Conservation (phyloP, 2,113 vertebrate species). For the Oreochromis tanganicae region DNA sequence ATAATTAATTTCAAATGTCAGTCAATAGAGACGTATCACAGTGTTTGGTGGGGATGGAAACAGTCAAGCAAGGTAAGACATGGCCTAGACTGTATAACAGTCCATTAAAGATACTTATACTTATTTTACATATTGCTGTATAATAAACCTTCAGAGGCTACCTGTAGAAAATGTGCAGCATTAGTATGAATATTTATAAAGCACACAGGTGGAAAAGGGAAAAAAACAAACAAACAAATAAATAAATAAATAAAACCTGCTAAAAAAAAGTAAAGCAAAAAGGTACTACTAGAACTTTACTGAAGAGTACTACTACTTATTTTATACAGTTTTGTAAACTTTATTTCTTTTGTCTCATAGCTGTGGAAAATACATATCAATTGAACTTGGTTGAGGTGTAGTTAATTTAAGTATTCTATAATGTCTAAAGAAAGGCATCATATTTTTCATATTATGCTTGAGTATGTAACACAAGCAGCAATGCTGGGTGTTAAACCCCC, state of each 20-base stretch:
- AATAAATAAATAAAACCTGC: not conserved
- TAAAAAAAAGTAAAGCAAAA: not conserved
- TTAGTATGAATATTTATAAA: not conserved
- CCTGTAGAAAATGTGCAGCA: not conserved
- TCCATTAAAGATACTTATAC: not conserved
- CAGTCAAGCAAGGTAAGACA: not conserved
- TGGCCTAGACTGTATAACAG: not conserved
- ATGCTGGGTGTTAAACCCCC: not conserved
- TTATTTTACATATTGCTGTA: not conserved
- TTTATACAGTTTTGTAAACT: not conserved
- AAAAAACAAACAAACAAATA: not conserved
- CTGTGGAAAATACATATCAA: not conserved
- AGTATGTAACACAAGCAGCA: not conserved
- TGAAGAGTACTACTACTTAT: not conserved
- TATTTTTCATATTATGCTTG: not conserved
- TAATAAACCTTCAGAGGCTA: not conserved
- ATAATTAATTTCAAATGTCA: conserved; percentile 62
- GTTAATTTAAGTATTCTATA: not conserved
- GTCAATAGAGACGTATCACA: not conserved
- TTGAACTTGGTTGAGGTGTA: not conserved
- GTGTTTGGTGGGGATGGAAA: conserved; percentile 9
- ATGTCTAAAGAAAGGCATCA: not conserved
- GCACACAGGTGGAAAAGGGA: not conserved
- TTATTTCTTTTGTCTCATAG: not conserved
- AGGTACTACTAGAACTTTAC: not conserved